Evolutionary conservation across 2,797 vertebrate species (phyloP).

Genomic region (Manis pentadactyla): DNA sequence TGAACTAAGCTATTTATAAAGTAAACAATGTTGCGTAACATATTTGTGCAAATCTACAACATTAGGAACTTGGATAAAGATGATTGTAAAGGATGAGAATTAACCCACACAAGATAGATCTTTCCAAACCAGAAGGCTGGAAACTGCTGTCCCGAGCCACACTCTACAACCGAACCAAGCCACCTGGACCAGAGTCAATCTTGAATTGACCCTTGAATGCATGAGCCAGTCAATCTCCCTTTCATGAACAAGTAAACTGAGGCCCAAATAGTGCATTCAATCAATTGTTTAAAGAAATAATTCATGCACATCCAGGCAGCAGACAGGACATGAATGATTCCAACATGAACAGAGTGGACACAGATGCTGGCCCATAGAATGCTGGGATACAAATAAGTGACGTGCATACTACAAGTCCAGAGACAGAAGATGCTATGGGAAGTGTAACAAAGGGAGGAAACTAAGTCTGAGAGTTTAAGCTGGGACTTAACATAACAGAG

Average conservation of each 20-base stretch:
- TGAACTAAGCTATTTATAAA: constrained; percentile 35
- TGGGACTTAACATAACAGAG: neutral
- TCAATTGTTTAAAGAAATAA: constrained; percentile 22
- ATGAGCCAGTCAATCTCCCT: neutral
- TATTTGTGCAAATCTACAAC: constrained; percentile 46
- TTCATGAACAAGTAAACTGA: neutral
- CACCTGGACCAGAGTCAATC: neutral
- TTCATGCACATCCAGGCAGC: neutral
- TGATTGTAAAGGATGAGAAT: constrained; percentile 12
- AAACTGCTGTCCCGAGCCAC: neutral
- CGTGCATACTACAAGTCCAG: neutral
- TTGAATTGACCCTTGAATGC: neutral
- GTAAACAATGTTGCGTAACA: neutral
- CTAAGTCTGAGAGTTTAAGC: neutral
- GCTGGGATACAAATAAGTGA: neutral
- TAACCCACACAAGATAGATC: neutral
- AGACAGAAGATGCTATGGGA: neutral
- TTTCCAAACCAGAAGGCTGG: constrained; percentile 21
- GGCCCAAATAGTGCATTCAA: neutral
- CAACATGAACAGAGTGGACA: neutral
- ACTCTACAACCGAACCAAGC: neutral
- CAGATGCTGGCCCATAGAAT: neutral
- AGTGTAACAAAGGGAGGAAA: neutral
- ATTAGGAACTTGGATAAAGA: constrained; percentile 8
- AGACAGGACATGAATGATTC: neutral